phyloP scores from a whole-genome alignment of 2,888 invertebrate species.

The Drosophila setosimentum region DNA sequence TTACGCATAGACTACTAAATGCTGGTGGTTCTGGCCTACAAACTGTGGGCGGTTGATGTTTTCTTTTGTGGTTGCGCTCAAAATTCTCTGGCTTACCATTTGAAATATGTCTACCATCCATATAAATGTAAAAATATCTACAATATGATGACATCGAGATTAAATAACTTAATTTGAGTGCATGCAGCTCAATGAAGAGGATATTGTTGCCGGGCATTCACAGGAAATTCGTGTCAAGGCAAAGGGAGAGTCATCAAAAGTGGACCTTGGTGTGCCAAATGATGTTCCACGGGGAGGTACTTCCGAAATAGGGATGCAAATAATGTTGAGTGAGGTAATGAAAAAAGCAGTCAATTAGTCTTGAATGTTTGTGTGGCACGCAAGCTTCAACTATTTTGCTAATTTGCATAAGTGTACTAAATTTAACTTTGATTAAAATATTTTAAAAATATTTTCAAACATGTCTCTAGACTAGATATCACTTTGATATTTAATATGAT shows the following conservation, averaged over 20 bases:
- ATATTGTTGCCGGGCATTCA: slow-evolving; percentile 32
- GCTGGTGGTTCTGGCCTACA: slow-evolving; percentile 41
- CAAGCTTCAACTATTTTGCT: slow-evolving; percentile 45
- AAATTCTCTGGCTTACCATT: slow-evolving; percentile 32
- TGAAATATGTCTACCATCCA: slow-evolving; percentile 12
- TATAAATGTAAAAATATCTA: slow-evolving; percentile 27
- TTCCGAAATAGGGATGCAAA: slow-evolving; percentile 18
- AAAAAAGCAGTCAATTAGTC: slow-evolving; percentile 4
- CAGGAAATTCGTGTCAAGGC: slow-evolving; percentile 56
- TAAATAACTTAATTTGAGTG: slow-evolving; percentile 31
- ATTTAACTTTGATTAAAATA: slow-evolving; percentile 4
- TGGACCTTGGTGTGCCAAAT: slow-evolving; percentile 23
- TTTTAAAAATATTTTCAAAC: slow-evolving; percentile 4
- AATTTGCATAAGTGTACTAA: slow-evolving; percentile 29
- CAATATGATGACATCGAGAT: slow-evolving; percentile 52
- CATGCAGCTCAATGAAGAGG: slow-evolving; percentile 42
- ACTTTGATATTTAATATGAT: background rate
- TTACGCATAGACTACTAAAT: slow-evolving; percentile 65
- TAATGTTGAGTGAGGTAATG: slow-evolving; percentile 18
- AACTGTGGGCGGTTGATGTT: slow-evolving; percentile 70
- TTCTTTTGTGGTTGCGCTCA: slow-evolving; percentile 51
- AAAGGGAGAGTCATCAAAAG: slow-evolving; percentile 26
- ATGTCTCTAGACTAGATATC: background rate
- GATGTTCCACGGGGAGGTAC: slow-evolving; percentile 20
- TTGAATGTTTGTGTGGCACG: slow-evolving; percentile 50